Percentiles rank a stretch among this genome's conserved stretches.
Conservation (phyloP, 92 coral and sea anemone genomes). For the Zoanthus solanderi region DNA sequence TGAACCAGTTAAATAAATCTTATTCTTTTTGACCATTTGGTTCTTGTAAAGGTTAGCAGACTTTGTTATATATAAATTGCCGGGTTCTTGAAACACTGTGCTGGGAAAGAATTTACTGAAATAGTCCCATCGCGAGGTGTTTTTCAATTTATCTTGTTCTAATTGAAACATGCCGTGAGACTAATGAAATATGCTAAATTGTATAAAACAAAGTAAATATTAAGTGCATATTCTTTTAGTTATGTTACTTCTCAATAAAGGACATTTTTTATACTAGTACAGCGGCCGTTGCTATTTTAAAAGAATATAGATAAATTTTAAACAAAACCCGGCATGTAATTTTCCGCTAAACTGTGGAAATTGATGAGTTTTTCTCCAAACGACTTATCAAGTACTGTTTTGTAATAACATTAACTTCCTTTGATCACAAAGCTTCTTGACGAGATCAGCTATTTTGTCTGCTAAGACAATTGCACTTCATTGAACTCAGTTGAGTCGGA, state of each 20-base stretch:
- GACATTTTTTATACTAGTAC: not conserved
- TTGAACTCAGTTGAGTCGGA: not conserved
- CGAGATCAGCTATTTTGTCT: constrained; percentile 11
- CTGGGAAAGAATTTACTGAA: too few species aligned
- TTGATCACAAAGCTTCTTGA: constrained; percentile 14
- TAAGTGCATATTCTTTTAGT: not conserved
- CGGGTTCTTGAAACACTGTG: too few species aligned
- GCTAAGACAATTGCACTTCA: constrained; percentile 3
- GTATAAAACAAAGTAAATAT: not conserved
- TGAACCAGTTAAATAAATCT: too few species aligned
- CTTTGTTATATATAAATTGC: too few species aligned
- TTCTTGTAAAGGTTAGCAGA: too few species aligned
- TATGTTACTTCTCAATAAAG: not conserved
- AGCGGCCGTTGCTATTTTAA: too few species aligned
- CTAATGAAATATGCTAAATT: not conserved
- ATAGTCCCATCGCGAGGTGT: too few species aligned
- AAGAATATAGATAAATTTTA: not conserved
- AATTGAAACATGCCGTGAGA: not conserved
- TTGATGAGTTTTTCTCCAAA: not conserved
- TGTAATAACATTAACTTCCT: not conserved
- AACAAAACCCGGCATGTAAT: not conserved
- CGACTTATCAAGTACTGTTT: not conserved
- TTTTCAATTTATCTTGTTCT: too few species aligned
- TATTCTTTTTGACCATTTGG: too few species aligned
- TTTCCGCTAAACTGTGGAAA: not conserved